Conservation (phyloP, 2,888 invertebrate species). For the Cephalotes varians region DNA sequence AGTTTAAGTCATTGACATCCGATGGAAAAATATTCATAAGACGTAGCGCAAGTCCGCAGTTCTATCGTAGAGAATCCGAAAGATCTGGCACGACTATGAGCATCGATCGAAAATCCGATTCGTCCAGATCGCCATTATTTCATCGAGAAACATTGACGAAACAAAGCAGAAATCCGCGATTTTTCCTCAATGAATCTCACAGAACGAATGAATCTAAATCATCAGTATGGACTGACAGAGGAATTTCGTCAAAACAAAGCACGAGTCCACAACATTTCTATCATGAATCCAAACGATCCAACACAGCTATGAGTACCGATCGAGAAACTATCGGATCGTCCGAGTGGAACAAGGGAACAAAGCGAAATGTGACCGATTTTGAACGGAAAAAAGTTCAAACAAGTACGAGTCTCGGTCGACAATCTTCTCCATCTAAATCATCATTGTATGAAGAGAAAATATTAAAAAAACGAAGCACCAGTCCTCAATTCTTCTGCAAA, state of each 20-base stretch:
- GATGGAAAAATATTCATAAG: conserved; percentile 33
- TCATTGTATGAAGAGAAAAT: neutral
- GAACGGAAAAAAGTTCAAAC: neutral
- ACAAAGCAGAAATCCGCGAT: neutral
- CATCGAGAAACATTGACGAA: neutral
- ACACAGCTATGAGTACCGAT: neutral
- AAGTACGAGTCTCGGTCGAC: neutral
- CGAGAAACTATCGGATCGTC: neutral
- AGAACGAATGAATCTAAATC: conserved; percentile 1
- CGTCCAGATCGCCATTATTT: conserved; percentile 9
- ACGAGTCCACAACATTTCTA: neutral
- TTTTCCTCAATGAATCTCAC: conserved; percentile 7
- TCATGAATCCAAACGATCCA: neutral
- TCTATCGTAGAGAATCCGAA: conserved; percentile 40
- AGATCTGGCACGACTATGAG: conserved; percentile 4
- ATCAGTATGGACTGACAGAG: neutral
- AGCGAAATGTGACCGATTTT: neutral
- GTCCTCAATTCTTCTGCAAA: conserved; percentile 42
- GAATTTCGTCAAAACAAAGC: neutral
- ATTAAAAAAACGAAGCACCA: conserved; percentile 3
- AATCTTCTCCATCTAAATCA: neutral
- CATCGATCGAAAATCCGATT: neutral
- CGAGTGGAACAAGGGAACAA: neutral
- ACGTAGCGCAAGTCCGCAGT: conserved; percentile 37
- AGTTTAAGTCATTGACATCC: conserved; percentile 33